These are phyloP conservation scores for Anabacerthia variegaticeps DNA, from an alignment of 2,797 vertebrate species.

Conservation along the genomic window DNA sequence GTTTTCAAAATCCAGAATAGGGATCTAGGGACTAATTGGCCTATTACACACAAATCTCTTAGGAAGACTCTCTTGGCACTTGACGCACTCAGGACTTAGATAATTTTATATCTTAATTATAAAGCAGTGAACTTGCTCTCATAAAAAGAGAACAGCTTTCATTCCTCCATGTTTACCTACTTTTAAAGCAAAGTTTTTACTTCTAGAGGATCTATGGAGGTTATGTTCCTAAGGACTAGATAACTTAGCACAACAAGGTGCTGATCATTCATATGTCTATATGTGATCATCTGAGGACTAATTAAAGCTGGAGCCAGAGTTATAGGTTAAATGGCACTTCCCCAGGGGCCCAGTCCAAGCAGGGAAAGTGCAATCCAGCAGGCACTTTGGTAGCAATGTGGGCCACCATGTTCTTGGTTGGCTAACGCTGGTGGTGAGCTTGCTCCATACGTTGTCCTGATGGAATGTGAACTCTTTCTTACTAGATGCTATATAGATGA, in stretches of 20 bases:
- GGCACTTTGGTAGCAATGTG: not conserved
- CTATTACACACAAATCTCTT: constrained; percentile 33
- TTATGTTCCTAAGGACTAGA: not conserved
- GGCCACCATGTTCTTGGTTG: rapidly evolving
- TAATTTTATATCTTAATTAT: constrained; percentile 38
- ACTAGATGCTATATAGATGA: not conserved
- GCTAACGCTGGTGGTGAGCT: not conserved
- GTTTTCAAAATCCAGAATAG: constrained; percentile 19
- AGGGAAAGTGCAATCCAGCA: not conserved
- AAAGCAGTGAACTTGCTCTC: not conserved
- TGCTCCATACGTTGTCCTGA: rapidly evolving
- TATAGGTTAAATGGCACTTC: not conserved
- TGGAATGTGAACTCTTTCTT: not conserved
- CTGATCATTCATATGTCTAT: not conserved
- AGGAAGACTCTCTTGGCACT: constrained; percentile 10
- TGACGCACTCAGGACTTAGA: not conserved
- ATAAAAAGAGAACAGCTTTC: not conserved
- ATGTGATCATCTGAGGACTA: not conserved
- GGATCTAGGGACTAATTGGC: not conserved
- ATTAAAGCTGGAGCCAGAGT: not conserved
- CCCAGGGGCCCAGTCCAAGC: not conserved
- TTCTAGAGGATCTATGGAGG: not conserved
- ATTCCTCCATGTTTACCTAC: not conserved
- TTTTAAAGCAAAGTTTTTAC: not conserved
- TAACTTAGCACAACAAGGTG: not conserved